Percentiles rank a stretch among this genome's conserved stretches.
Evolutionary conservation across 2,888 invertebrate genomes (phyloP).

Genomic region (Cantharis rufa): DNA sequence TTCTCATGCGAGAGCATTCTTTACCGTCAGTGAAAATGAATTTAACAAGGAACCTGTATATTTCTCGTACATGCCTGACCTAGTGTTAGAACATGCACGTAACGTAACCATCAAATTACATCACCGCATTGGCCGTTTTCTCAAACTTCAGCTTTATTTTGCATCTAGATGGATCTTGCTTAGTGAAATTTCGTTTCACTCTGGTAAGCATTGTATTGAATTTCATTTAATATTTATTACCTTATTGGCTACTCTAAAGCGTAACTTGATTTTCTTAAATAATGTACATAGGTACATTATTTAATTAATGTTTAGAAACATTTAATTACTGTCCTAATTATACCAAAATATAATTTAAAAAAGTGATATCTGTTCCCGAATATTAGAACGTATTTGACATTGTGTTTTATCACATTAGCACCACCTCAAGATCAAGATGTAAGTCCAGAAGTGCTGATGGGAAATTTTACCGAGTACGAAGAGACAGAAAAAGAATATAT

Average conservation of each 20-base stretch:
- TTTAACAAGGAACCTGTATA: slow-evolving; percentile 74
- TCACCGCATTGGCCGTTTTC: slow-evolving; percentile 73
- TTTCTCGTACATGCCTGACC: slow-evolving; percentile 77
- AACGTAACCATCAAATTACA: slow-evolving; percentile 81
- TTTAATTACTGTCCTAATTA: background rate
- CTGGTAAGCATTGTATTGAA: slow-evolving; percentile 61
- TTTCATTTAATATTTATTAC: slow-evolving; percentile 42
- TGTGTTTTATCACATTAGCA: background rate
- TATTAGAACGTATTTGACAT: background rate
- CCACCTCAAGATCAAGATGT: slow-evolving; percentile 23
- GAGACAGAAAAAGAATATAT: slow-evolving; percentile 65
- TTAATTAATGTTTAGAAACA: background rate
- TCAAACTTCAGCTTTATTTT: slow-evolving; percentile 78
- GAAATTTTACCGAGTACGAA: slow-evolving; percentile 68
- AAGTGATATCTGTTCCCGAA: background rate
- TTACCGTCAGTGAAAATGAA: slow-evolving; percentile 73
- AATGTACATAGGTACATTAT: no score
- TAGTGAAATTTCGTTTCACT: slow-evolving; percentile 82
- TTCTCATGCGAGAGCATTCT: slow-evolving; percentile 75
- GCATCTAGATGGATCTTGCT: slow-evolving; percentile 83
- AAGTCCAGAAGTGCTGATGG: slow-evolving; percentile 61
- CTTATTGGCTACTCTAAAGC: slow-evolving; percentile 36
- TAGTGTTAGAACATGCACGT: slow-evolving; percentile 75
- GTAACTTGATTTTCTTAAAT: slow-evolving; percentile 13
- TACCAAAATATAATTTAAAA: background rate